These are phyloP conservation scores for Labia minor DNA, from an alignment of 2,888 invertebrate species.

Conservation along the genomic window DNA sequence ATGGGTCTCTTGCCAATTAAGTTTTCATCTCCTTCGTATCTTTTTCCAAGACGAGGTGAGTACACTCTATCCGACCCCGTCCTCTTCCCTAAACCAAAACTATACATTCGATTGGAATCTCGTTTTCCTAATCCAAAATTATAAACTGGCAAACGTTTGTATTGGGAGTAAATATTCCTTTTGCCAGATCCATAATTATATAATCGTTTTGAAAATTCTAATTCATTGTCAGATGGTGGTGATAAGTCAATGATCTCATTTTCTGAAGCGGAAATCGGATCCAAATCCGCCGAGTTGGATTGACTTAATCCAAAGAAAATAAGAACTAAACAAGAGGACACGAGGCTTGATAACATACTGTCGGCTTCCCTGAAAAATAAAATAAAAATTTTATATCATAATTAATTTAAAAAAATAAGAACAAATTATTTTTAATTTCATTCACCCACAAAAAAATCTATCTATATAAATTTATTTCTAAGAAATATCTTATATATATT, in stretches of 20 bases:
- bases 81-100: conserved; percentile 27
- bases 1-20: neutral
- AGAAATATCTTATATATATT: too few relatives aligned
- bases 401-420: too few relatives aligned
- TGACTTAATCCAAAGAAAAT: too few relatives aligned
- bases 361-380: too few relatives aligned
- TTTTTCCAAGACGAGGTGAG: conserved; percentile 30
- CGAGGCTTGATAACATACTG: too few relatives aligned
- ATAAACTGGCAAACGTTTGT: conserved; percentile 47
- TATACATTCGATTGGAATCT: conserved; percentile 26
- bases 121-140: conserved; percentile 39
- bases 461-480: too few relatives aligned
- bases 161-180: conserved; percentile 51
- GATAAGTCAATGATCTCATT: neutral
- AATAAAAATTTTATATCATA: too few relatives aligned
- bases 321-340: too few relatives aligned
- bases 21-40: conserved; percentile 22
- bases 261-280: neutral
- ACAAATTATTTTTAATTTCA: too few relatives aligned
- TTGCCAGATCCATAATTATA: conserved; percentile 29
- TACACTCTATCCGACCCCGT: conserved; percentile 22
- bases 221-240: conserved; percentile 5
- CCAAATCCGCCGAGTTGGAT: too few relatives aligned
- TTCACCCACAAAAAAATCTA: too few relatives aligned
- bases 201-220: conserved; percentile 23